Percentiles rank a stretch among this genome's conserved stretches.
Evolutionary conservation across 2,888 invertebrate genomes (phyloP).

Genomic region (Luffia ferchaultella): DNA sequence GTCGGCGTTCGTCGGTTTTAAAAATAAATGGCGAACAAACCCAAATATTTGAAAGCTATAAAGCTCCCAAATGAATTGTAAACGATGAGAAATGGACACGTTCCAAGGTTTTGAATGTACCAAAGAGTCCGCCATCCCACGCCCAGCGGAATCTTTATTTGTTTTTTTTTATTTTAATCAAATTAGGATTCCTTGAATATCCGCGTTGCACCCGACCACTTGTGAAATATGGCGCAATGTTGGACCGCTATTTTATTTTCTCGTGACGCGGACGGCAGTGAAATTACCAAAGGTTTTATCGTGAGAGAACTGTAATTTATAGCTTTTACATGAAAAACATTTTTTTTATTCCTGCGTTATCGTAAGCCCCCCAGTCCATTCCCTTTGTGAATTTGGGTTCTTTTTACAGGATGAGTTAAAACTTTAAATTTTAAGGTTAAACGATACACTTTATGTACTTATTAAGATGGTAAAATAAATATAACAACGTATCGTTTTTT

Average conservation of each 20-base stretch:
- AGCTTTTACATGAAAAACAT: too few relatives aligned
- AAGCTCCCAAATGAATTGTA: not conserved
- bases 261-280: conserved; percentile 17
- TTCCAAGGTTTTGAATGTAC: not conserved
- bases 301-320: too few relatives aligned
- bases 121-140: conserved; percentile 28
- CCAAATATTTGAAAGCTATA: not conserved
- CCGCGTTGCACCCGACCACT: conserved; percentile 24
- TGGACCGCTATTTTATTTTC: conserved; percentile 19
- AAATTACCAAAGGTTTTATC: not conserved
- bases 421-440: too few relatives aligned
- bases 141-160: conserved; percentile 22
- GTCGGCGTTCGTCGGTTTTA: too few relatives aligned
- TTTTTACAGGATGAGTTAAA: too few relatives aligned
- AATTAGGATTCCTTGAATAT: conserved; percentile 45
- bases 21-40: too few relatives aligned
- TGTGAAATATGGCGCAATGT: conserved; percentile 28
- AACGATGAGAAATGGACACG: conserved; percentile 2
- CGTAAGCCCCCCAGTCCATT: too few relatives aligned
- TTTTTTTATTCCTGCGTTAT: too few relatives aligned
- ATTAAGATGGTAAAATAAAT: too few relatives aligned
- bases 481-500: too few relatives aligned
- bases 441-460: too few relatives aligned
- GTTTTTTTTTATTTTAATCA: conserved; percentile 28
- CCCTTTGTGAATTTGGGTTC: too few relatives aligned